A percentile compares a stretch with the other conserved stretches of the same genome.
Evolutionary conservation across 2,888 invertebrate genomes (phyloP).

Genomic region (Xanthorhoe spadicearia): DNA sequence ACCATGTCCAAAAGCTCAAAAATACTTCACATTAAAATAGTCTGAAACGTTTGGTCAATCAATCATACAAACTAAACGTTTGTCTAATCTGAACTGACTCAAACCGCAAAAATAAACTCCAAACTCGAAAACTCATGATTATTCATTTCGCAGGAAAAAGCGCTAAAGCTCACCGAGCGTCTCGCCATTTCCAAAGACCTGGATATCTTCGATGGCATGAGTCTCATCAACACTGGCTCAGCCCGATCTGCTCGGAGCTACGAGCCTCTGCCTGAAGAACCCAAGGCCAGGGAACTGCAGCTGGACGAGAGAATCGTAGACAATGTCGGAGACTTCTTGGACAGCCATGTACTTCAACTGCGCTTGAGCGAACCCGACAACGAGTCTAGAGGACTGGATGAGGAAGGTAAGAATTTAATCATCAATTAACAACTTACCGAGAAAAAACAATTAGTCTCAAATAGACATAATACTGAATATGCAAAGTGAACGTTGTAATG

Average conservation of each 20-base stretch:
- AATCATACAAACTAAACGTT: background rate
- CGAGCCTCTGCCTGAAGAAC: constrained; percentile 74
- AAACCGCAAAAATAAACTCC: background rate
- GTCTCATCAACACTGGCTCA: constrained; percentile 79
- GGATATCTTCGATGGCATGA: constrained; percentile 81
- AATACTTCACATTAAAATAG: background rate
- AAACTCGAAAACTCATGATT: constrained; percentile 12
- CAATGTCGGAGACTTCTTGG: constrained; percentile 76
- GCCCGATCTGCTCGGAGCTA: constrained; percentile 77
- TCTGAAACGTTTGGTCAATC: background rate
- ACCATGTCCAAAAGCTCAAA: background rate
- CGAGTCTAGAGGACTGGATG: constrained; percentile 74
- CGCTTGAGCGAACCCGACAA: constrained; percentile 68
- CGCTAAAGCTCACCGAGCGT: constrained; percentile 84
- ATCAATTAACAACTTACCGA: too few relatives aligned
- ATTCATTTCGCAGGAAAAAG: constrained; percentile 82
- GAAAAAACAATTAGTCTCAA: too few relatives aligned
- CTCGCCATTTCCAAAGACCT: constrained; percentile 83
- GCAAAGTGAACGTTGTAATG: too few relatives aligned
- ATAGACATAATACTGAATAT: too few relatives aligned
- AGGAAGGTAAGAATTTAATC: constrained; percentile 66
- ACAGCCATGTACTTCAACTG: constrained; percentile 78
- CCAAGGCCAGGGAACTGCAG: constrained; percentile 73
- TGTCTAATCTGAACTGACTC: background rate
- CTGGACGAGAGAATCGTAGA: constrained; percentile 75